These are phyloP conservation scores for Sarcoramphus papa DNA, from an alignment of 2,797 vertebrate genomes.

Conservation along the genomic window DNA sequence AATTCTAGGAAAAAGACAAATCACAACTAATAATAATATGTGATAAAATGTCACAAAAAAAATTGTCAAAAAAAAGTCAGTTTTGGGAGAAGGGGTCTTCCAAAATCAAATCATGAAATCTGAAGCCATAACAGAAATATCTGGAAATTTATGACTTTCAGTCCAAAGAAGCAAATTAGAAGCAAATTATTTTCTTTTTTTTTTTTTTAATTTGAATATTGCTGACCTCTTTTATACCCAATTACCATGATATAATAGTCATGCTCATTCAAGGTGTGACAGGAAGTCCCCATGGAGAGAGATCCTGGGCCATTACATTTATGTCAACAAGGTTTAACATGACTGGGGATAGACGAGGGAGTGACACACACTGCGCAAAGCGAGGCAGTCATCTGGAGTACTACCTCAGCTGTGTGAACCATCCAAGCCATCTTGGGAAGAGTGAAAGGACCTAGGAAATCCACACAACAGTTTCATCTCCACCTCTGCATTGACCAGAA, in stretches of 20 bases:
- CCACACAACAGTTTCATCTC: neutral
- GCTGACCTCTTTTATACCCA: neutral
- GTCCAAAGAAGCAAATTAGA: neutral
- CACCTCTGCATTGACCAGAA: neutral
- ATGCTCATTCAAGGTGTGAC: neutral
- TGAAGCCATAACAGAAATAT: neutral
- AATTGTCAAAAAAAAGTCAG: neutral
- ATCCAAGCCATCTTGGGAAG: neutral
- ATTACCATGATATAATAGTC: neutral
- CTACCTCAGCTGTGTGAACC: neutral
- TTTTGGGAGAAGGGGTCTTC: neutral
- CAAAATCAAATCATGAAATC: neutral
- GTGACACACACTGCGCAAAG: neutral
- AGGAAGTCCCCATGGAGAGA: neutral
- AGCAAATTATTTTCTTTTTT: neutral
- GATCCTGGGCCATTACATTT: neutral
- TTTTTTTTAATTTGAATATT: neutral
- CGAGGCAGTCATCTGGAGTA: neutral
- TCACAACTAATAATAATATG: neutral
- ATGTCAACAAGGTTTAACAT: neutral
- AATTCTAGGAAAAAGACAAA: neutral
- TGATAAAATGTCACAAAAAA: neutral
- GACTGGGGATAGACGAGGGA: neutral
- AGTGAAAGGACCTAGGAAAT: neutral
- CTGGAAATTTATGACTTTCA: neutral